Conservation (phyloP, 2,113 vertebrate genomes). For the Stercorarius parasiticus region DNA sequence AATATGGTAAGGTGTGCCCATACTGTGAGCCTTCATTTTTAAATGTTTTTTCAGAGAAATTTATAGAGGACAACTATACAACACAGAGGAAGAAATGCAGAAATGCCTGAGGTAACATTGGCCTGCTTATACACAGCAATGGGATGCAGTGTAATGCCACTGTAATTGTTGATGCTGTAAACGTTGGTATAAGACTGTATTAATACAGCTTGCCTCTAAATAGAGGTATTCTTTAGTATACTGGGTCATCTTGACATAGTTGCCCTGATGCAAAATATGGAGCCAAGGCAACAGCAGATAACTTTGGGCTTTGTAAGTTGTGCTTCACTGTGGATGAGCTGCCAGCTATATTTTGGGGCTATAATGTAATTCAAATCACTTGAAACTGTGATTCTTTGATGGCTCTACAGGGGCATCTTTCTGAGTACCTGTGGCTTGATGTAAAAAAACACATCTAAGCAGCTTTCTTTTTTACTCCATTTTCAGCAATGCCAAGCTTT, state of each 20-base stretch:
- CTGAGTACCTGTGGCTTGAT: not conserved
- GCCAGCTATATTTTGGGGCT: not conserved
- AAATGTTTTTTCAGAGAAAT: not conserved
- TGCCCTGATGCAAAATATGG: not conserved
- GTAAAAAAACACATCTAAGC: not conserved
- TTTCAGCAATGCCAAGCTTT: conserved; percentile 81
- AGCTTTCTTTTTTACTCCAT: not conserved
- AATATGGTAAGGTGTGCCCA: conserved; percentile 82
- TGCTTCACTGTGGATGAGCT: not conserved
- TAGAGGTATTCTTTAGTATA: not conserved
- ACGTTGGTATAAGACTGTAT: not conserved
- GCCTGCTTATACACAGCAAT: not conserved
- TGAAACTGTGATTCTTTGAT: not conserved
- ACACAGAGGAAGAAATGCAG: not conserved
- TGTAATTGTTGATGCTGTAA: not conserved
- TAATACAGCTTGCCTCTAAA: not conserved
- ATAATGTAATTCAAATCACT: not conserved
- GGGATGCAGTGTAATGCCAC: not conserved
- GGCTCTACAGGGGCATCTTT: not conserved
- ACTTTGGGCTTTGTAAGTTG: not conserved
- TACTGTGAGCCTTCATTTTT: not conserved
- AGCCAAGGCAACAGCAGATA: not conserved
- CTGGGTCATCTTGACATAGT: not conserved
- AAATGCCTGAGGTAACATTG: not conserved
- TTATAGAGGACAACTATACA: not conserved